Base-by-base conservation (phyloP, 2,797 vertebrate species). In the Diplodus sargus region DNA sequence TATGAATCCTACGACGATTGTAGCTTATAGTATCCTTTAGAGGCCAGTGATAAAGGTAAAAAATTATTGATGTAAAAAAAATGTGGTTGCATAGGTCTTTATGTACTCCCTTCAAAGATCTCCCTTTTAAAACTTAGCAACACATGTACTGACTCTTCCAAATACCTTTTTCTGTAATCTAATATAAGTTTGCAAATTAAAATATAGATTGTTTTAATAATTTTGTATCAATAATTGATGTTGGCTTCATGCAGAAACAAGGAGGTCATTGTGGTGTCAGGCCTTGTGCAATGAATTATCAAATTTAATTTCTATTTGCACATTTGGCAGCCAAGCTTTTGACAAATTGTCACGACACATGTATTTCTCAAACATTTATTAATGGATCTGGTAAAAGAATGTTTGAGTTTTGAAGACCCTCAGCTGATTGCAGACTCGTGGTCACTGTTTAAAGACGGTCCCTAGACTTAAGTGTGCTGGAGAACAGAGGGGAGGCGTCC, bases 161-260 rank as follows among this genome's bases (percentile, higher is more conserved):
- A 97, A 95, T 93, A 96, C 96, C 95, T 96, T 96, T 95, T 97
- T 97, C 96, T 98, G 96, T 98, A 97, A 98, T 97, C 97, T 99
- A 97, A 98, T 98, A 98, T 97, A 97, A 98, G 97, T 97, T 97
- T 97, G 96, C 96, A 95, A 98, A 99, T 98, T 98, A 98, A 81
- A 98, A 97, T 97, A 97, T 97, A 98, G 96, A 97, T 97, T 97
- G 96, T 99, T 99, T 98, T 98, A 99, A 97, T 95, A 96, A 94
- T 92, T 95, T 96, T 96, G 96, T 94, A 92, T 96, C 93, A 92
- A 87, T 81, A 77, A 74, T 85, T 90, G 86, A 81, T 92, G 82
- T 78, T 48, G 52, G 23, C 64, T 54, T 81, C 25, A 68, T 39
- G 17, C 42, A 78, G 51, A 42, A 66, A 53, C 2, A 2, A 45